Base-by-base conservation (phyloP, 1,140 invertebrate species). In the Drosophila saltans region DNA sequence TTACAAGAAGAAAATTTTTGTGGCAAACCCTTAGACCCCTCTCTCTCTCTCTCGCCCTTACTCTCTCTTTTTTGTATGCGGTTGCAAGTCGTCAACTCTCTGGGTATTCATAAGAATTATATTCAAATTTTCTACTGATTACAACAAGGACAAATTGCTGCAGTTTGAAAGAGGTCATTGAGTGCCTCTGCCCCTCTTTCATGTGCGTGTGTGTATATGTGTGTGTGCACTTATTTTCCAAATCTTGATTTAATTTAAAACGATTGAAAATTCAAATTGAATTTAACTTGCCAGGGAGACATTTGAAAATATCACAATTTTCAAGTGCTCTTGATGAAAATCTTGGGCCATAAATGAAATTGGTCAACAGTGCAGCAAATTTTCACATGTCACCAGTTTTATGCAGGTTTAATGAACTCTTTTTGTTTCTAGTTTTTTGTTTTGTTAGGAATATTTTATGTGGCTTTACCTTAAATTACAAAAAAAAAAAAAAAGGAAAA, bases 181-280 rank as follows among this genome's bases (percentile, higher is more conserved):
- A 48, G 45, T 48, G 45, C 45, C 45, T 48, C 21, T 48, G 24
- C 2, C 33, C 6, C 33, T 30, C 28, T 66, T 28, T 16, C 33
- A 7, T 36, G 6, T 55, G 58, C 30, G 41, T 33, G 6, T 61
- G 30, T 30, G 11, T 41, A 41, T 36, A 30, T 71, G 70, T 16
- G 11, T 40, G 30, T 60, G 28, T 63, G 45, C 83, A 86, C 75
- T 82, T 52, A 85, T 79, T 81, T 86, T 79, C 65, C 75, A 79
- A 86, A 86, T 85, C 86, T 86, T 85, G 79, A 85, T 85, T 85
- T 78, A 85, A 85, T 88, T 85, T 74, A 63, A 79, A 75, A 72
- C 86, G 82, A 85, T 85, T 86, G 82, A 85, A 82, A 86, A 79
- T 88, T 78, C 79, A 70, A 75, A 79, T 78, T 79, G 78, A 86